phyloP scores from a whole-genome alignment of 1,140 invertebrate genomes.

The Tribolium madens region DNA sequence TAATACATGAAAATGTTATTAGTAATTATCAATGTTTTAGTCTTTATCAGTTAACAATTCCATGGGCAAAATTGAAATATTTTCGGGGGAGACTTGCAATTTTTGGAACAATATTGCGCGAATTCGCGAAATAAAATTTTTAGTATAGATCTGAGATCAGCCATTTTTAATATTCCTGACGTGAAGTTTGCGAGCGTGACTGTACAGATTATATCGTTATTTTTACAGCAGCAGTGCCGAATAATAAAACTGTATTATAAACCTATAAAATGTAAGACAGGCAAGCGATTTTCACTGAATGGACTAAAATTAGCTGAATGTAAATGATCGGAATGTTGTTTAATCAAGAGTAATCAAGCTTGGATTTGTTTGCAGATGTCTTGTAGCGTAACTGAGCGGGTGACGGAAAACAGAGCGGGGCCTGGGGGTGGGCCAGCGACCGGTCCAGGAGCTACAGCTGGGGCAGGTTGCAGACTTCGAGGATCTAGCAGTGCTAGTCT shows the following conservation, averaged over 20 bases:
- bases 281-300: slow-evolving; percentile 30
- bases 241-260: slow-evolving; percentile 37
- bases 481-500: slow-evolving; percentile 56
- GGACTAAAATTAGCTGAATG: slow-evolving; percentile 28
- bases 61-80: not conserved
- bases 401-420: slow-evolving; percentile 60
- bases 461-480: slow-evolving; percentile 55
- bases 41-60: not conserved
- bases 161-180: not conserved
- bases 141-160: not conserved
- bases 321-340: not conserved
- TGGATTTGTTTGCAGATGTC: slow-evolving; percentile 62
- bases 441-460: slow-evolving; percentile 50
- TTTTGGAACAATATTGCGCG: not conserved
- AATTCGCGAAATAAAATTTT: not conserved
- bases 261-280: slow-evolving; percentile 27
- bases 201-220: slow-evolving; percentile 34
- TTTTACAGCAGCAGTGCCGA: slow-evolving; percentile 31
- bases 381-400: slow-evolving; percentile 64
- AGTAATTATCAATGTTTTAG: slow-evolving; percentile 2
- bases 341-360: slow-evolving; percentile 1
- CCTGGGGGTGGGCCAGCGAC: slow-evolving; percentile 49
- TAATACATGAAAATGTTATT: slow-evolving; percentile 31
- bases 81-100: not conserved
- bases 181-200: slow-evolving; percentile 18